Evolutionary conservation across 2,113 vertebrate species (phyloP).

Genomic region (Echinops telfairi): DNA sequence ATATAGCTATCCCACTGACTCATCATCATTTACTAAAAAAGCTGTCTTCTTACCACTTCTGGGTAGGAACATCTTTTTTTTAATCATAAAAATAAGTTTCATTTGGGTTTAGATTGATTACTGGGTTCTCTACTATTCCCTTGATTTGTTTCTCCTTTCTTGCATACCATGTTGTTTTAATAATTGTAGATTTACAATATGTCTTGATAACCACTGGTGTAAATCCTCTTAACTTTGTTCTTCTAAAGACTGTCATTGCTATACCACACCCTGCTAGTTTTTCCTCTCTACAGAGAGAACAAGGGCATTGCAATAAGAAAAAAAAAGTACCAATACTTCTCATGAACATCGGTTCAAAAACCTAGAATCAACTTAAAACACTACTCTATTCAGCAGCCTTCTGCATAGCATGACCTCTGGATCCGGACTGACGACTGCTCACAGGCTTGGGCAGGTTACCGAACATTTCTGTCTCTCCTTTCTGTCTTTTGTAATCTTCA

Average conservation of each 20-base stretch:
- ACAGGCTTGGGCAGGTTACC: neutral
- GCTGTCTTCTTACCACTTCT: neutral
- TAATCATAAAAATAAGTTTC: slow-evolving; percentile 14
- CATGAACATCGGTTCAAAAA: neutral
- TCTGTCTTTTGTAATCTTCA: neutral
- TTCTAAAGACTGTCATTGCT: neutral
- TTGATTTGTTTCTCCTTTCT: slow-evolving; percentile 43
- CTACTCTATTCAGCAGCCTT: neutral
- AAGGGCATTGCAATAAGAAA: slow-evolving; percentile 11
- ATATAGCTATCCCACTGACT: neutral
- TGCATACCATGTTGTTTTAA: slow-evolving; percentile 32
- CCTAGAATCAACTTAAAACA: neutral
- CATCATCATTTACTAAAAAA: slow-evolving; percentile 13
- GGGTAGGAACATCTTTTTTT: neutral
- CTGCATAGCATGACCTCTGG: neutral
- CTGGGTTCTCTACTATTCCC: neutral
- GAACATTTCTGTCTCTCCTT: neutral
- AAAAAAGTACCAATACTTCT: neutral
- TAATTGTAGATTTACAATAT: slow-evolving; percentile 20
- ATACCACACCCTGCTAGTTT: neutral
- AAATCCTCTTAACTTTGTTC: slow-evolving; percentile 29
- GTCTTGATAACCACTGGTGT: neutral
- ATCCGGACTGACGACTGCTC: neutral
- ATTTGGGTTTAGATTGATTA: neutral
- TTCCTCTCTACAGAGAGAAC: slow-evolving; percentile 24